These are phyloP conservation scores for Orchestia grillus DNA, from an alignment of 1,140 invertebrate species.

Conservation along the genomic window DNA sequence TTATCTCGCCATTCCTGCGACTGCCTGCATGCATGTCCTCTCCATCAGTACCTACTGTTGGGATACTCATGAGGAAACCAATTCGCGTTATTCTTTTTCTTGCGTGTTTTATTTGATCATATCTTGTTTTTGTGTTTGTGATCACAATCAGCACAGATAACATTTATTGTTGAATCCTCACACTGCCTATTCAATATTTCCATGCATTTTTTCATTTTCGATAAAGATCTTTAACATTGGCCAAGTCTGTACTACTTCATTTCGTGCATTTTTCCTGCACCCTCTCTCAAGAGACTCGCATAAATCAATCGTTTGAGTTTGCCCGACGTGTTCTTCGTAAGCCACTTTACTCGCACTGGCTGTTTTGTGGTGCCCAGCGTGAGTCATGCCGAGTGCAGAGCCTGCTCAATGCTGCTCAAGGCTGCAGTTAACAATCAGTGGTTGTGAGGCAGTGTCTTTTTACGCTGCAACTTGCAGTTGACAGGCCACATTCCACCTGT, in stretches of 20 bases:
- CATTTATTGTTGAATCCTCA: not conserved
- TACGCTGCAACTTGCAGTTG: not conserved
- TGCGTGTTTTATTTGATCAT: no score
- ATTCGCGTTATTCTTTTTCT: no score
- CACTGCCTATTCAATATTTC: not conserved
- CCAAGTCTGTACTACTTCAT: not conserved
- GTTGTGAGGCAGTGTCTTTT: not conserved
- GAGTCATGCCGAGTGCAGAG: not conserved
- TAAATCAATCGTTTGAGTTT: not conserved
- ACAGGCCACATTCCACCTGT: not conserved
- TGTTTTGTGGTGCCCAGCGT: not conserved
- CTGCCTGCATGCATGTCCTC: no score
- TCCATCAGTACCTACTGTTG: no score
- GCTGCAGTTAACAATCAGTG: not conserved
- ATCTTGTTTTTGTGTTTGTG: not conserved
- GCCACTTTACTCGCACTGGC: not conserved
- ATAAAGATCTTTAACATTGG: not conserved
- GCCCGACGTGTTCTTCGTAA: not conserved
- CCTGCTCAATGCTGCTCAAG: not conserved
- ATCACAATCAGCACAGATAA: not conserved
- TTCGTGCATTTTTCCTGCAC: not conserved
- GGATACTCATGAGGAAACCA: no score
- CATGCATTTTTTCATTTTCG: not conserved
- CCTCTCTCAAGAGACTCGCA: not conserved
- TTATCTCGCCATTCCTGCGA: no score